Conservation (phyloP, 2,888 invertebrate species). For the Erannis defoliaria region DNA sequence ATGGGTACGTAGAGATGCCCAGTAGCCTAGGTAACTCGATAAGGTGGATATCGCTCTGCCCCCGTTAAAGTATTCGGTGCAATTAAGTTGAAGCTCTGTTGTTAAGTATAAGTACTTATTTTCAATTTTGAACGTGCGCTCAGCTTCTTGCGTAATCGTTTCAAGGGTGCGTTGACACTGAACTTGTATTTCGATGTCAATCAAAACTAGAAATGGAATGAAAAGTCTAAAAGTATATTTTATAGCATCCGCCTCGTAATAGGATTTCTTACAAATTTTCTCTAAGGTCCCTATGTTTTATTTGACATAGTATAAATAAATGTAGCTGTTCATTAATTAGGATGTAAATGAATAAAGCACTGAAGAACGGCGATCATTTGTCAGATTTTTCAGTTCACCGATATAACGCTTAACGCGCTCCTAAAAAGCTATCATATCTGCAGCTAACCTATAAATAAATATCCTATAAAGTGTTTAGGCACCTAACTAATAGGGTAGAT, state of each 20-base stretch:
- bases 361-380: too few relatives aligned
- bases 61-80: slow-evolving; percentile 81
- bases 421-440: too few relatives aligned
- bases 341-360: too few relatives aligned
- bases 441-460: too few relatives aligned
- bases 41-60: slow-evolving; percentile 83
- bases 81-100: slow-evolving; percentile 82
- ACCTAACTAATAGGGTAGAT: too few relatives aligned
- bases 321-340: too few relatives aligned
- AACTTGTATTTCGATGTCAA: slow-evolving; percentile 21
- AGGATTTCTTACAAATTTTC: background rate
- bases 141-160: slow-evolving; percentile 46
- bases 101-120: slow-evolving; percentile 55
- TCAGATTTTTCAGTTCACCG: too few relatives aligned
- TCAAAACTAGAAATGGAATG: slow-evolving; percentile 9
- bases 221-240: background rate
- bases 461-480: too few relatives aligned
- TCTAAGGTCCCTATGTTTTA: background rate
- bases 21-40: slow-evolving; percentile 86
- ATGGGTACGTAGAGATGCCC: slow-evolving; percentile 66
- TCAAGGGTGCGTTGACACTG: slow-evolving; percentile 34
- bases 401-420: too few relatives aligned
- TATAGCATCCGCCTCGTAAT: background rate
- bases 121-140: slow-evolving; percentile 58
- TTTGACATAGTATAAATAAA: too few relatives aligned